Evolutionary conservation across 2,797 vertebrate species (phyloP), one percentile per base, ranked within the genome.

Genomic region (Mionectes olivaceus): DNA sequence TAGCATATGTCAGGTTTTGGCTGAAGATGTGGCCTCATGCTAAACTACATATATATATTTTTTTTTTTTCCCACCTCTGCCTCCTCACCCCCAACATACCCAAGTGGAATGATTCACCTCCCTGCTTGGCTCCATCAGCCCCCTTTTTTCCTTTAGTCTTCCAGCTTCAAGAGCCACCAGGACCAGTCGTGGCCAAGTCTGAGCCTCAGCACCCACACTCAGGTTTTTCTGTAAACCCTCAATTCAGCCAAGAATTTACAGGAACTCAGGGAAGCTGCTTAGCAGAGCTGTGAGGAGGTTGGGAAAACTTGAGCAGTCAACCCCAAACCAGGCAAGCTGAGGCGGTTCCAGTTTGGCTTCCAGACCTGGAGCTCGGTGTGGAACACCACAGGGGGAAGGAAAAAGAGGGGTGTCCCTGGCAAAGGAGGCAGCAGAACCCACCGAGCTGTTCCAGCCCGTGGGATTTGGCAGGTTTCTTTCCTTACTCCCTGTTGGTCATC

Each of bases 361-460:
- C 61, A 24, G 76, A 82, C 46, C 69, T 41, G 60, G 46, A 92
- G 69, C 74, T 81, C 5, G 1, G 39, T 1, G 16, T 81, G 79
- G 32, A 89, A 65, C 19, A 39, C 69, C 53, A 0, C 33, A 4
- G 73, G 68, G 76, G 76, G 69, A 56, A 89, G 71, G 75, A 79
- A 37, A 23, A 10, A 28, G 93, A 70, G 88, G 88, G 90, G 89
- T 64, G 83, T 93, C 86, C 81, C 71, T 93, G 94, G 94, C 77
- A 53, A 53, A 41, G 53, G 18, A n/a, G 82, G 87, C 74, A 73
- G 2, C 57, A 9, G 84, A 7, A 80, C 10, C 71, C 6, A 4
- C 32, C 0, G 49, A 77, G 82, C 79, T 83, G 44, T 88, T 65
- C 68, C 95, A 94, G 68, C 27, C 0, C 0, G 5, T 6, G 71